Conservation (phyloP, 2,113 vertebrate species). For the Pseudorasbora parva region DNA sequence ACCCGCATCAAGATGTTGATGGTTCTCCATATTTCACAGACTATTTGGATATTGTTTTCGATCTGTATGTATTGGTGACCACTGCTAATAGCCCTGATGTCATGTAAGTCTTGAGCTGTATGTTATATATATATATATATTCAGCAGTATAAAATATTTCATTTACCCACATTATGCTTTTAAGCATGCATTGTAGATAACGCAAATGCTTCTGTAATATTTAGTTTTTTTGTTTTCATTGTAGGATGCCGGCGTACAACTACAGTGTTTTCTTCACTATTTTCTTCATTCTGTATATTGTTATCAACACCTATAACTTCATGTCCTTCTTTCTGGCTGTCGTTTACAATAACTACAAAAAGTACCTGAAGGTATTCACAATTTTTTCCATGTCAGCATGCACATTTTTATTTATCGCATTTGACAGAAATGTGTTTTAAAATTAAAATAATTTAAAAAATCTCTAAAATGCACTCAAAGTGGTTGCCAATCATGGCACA, state of each 20-base stretch:
- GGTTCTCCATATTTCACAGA: slow-evolving; percentile 85
- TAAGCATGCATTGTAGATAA: too few relatives aligned
- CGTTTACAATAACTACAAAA: slow-evolving; percentile 96
- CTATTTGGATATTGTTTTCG: slow-evolving; percentile 86
- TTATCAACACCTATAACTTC: slow-evolving; percentile 94
- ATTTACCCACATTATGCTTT: not conserved
- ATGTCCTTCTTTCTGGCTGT: slow-evolving; percentile 96
- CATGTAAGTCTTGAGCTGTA: slow-evolving; percentile 82
- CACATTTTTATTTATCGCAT: not conserved
- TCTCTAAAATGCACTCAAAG: too few relatives aligned
- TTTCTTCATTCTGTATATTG: slow-evolving; percentile 90
- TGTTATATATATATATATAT: too few relatives aligned
- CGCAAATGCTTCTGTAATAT: not conserved
- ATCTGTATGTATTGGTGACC: slow-evolving; percentile 92
- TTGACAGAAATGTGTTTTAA: not conserved
- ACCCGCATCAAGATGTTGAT: too few relatives aligned
- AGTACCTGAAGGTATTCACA: slow-evolving; percentile 87
- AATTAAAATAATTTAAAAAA: not conserved
- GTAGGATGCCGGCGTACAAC: slow-evolving; percentile 94
- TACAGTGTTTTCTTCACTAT: slow-evolving; percentile 81
- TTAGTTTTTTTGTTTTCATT: slow-evolving; percentile 35
- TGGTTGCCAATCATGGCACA: too few relatives aligned
- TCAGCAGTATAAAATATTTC: not conserved
- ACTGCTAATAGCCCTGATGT: slow-evolving; percentile 92
- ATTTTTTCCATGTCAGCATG: not conserved